Percentiles rank a stretch among this genome's conserved stretches.
Evolutionary conservation across 2,113 vertebrate species (phyloP).

Genomic region (Oncorhynchus gorbuscha): DNA sequence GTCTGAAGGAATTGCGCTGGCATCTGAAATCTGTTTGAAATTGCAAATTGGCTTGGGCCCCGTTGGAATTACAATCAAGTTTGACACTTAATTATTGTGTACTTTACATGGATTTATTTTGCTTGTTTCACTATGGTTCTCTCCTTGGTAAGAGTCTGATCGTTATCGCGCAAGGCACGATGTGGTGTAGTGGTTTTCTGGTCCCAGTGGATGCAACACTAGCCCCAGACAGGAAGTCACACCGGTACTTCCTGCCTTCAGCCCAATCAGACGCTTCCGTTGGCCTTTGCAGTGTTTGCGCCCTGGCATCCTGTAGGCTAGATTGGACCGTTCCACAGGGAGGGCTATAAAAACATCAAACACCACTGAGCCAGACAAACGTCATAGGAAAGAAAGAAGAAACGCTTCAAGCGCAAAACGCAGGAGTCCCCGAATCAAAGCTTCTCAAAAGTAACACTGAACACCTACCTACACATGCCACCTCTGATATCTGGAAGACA

Average conservation of each 20-base stretch:
- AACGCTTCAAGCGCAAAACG: conserved; percentile 5
- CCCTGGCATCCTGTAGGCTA: conserved; percentile 46
- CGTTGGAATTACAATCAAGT: too few relatives aligned
- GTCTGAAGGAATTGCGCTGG: conserved; percentile 14
- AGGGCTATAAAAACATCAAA: conserved; percentile 61
- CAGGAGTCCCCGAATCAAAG: conserved; percentile 35
- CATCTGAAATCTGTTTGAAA: conserved; percentile 5
- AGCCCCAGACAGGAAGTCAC: conserved; percentile 51
- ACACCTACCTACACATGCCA: background rate
- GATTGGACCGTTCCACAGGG: conserved; percentile 21
- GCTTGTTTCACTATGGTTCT: background rate
- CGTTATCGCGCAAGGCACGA: conserved; percentile 21
- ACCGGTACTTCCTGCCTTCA: conserved; percentile 41
- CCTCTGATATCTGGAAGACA: background rate
- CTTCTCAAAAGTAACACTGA: conserved; percentile 1
- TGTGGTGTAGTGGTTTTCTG: background rate
- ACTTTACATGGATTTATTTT: conserved; percentile 39
- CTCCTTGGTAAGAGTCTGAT: conserved; percentile 22
- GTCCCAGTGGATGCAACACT: conserved; percentile 40
- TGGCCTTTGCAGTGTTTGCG: background rate
- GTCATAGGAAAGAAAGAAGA: conserved; percentile 18
- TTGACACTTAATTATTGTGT: conserved; percentile 44
- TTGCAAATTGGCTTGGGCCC: too few relatives aligned
- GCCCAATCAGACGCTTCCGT: conserved; percentile 51
- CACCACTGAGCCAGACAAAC: conserved; percentile 27